Percentiles rank a stretch among this genome's conserved stretches.
phyloP scores from a whole-genome alignment of 2,888 invertebrate species.

The Frankliniella intonsa region DNA sequence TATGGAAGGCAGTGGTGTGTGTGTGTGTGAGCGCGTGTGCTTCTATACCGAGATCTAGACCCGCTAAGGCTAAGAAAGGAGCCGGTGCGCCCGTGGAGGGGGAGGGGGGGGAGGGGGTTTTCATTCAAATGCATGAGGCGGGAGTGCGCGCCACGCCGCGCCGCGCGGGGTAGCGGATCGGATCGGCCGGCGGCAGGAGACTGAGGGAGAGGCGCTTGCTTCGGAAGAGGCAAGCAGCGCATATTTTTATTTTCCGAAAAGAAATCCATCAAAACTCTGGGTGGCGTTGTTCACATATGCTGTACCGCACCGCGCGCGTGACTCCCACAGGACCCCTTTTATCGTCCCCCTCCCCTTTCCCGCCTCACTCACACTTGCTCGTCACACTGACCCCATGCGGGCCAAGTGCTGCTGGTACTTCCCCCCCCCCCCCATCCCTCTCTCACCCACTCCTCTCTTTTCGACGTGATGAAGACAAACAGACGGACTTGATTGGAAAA shows the following conservation, averaged over 20 bases:
- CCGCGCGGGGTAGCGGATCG: not conserved
- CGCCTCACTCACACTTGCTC: not conserved
- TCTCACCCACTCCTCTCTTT: not conserved
- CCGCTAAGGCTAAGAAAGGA: not conserved
- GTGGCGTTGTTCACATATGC: not conserved
- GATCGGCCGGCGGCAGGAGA: not conserved
- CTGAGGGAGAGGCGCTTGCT: not conserved
- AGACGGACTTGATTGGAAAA: constrained; percentile 14
- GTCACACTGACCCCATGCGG: not conserved
- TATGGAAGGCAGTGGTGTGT: not conserved
- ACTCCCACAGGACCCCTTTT: not conserved
- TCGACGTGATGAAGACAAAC: constrained; percentile 4
- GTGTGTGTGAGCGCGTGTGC: not conserved
- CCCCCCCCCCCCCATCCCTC: not conserved
- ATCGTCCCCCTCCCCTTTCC: not conserved
- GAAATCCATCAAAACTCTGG: not conserved
- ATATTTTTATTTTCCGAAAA: not conserved
- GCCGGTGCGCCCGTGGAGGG: not conserved
- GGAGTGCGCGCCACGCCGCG: not conserved
- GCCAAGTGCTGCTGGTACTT: not conserved
- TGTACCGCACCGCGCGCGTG: not conserved
- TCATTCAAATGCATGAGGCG: constrained; percentile 21
- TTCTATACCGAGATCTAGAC: not conserved
- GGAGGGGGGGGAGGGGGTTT: not conserved
- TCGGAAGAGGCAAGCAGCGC: not conserved